Evolutionary conservation across 2,888 invertebrate species (phyloP).

Genomic region (Drosophila austrosaltans): DNA sequence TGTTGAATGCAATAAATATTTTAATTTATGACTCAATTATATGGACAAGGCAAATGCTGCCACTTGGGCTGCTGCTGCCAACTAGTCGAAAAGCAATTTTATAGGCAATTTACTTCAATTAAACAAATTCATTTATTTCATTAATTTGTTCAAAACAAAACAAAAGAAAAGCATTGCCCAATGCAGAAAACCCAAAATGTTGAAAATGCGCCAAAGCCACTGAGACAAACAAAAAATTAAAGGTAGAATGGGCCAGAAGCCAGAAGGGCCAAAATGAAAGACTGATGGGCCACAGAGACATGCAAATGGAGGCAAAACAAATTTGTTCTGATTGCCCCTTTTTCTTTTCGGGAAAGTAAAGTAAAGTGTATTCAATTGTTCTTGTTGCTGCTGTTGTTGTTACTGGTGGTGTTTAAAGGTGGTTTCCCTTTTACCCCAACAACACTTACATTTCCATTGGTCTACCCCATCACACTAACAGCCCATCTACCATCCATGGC

Average conservation of each 20-base stretch:
- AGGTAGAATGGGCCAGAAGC: background rate
- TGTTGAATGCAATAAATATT: slow-evolving; percentile 62
- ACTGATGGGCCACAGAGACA: background rate
- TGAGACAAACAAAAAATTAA: background rate
- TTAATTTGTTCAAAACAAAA: slow-evolving; percentile 57
- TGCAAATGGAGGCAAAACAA: slow-evolving; percentile 5
- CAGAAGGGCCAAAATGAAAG: background rate
- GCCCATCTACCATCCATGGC: slow-evolving; percentile 37
- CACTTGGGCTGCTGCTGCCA: background rate
- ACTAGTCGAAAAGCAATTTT: slow-evolving; percentile 51
- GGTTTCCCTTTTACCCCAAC: background rate
- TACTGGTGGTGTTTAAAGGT: background rate
- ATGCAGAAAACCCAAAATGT: background rate
- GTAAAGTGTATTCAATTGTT: slow-evolving; percentile 7
- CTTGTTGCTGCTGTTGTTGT: background rate
- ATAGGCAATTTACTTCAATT: slow-evolving; percentile 70
- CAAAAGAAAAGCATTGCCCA: background rate
- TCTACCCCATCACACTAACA: background rate
- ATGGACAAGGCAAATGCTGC: slow-evolving; percentile 10
- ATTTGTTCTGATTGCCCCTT: slow-evolving; percentile 1
- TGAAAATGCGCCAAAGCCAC: slow-evolving; percentile 11
- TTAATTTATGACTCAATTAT: slow-evolving; percentile 65
- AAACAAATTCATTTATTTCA: slow-evolving; percentile 74
- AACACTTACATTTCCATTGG: background rate
- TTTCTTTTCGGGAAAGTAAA: background rate